Conservation (phyloP, 1,140 invertebrate genomes). For the Macrosteles quadrilineatus region DNA sequence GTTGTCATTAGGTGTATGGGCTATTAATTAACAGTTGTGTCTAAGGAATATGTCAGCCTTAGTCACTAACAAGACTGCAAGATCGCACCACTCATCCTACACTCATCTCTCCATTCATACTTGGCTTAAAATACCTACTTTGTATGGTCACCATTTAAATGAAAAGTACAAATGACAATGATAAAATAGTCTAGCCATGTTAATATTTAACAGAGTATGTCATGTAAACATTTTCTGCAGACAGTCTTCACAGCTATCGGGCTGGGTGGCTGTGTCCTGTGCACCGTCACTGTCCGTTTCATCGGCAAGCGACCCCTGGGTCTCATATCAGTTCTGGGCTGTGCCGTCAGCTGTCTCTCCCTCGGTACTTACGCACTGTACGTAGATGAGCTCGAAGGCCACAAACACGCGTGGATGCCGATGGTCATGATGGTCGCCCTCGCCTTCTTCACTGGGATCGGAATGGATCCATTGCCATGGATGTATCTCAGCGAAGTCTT, state of each 20-base stretch:
- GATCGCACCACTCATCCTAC: too few species aligned
- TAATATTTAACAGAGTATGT: too few species aligned
- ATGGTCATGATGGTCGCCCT: conserved; percentile 37
- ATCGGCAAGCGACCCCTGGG: conserved; percentile 47
- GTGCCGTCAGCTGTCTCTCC: conserved; percentile 36
- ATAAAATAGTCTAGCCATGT: too few species aligned
- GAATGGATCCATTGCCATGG: conserved; percentile 42
- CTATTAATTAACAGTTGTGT: too few species aligned
- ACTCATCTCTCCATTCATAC: too few species aligned
- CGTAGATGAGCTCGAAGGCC: neutral
- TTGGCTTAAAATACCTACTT: too few species aligned
- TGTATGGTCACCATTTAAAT: too few species aligned
- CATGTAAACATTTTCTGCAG: too few species aligned
- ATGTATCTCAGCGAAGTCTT: conserved; percentile 41
- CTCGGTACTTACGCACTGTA: conserved; percentile 31
- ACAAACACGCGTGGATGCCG: conserved; percentile 32
- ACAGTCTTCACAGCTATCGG: conserved; percentile 34
- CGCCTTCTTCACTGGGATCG: conserved; percentile 38
- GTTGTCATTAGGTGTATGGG: too few species aligned
- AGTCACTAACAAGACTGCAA: too few species aligned
- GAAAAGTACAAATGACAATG: too few species aligned
- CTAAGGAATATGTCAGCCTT: too few species aligned
- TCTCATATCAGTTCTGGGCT: conserved; percentile 44
- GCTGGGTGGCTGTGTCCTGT: conserved; percentile 33
- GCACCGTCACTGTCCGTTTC: conserved; percentile 34